Evolutionary conservation across 2,113 vertebrate species (phyloP).

Genomic region (Platysteira castanea): DNA sequence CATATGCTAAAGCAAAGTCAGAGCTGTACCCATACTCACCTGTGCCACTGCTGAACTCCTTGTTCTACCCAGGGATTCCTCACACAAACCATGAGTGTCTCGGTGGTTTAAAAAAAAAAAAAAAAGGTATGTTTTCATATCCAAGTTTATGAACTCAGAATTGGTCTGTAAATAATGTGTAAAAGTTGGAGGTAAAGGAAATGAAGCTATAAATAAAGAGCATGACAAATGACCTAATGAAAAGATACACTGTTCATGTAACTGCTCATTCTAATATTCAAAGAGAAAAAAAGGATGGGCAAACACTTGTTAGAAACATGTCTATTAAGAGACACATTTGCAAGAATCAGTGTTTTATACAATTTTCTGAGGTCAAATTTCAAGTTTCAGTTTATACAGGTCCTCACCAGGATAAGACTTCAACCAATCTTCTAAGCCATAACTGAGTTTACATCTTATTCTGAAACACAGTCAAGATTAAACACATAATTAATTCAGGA

Average conservation of each 20-base stretch:
- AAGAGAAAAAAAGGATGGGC: background rate
- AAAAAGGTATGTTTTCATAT: background rate
- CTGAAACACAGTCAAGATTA: background rate
- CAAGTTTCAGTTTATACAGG: background rate
- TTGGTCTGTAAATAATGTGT: background rate
- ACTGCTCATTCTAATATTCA: background rate
- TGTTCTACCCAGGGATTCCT: background rate
- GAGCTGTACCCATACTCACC: background rate
- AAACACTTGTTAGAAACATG: accelerated
- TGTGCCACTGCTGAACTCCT: background rate
- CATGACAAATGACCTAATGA: background rate
- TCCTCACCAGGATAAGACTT: background rate
- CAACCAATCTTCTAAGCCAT: background rate
- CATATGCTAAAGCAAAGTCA: background rate
- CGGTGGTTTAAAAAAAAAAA: background rate
- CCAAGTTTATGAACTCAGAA: background rate
- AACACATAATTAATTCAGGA: background rate
- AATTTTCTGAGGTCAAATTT: background rate
- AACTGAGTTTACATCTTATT: background rate
- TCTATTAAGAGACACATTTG: background rate
- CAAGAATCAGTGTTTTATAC: background rate
- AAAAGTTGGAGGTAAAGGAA: background rate
- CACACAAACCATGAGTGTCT: background rate
- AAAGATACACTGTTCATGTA: background rate
- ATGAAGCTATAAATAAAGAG: background rate